These are phyloP conservation scores for Brachypalpus laphriformis DNA, from an alignment of 2,888 invertebrate genomes.

Conservation along the genomic window DNA sequence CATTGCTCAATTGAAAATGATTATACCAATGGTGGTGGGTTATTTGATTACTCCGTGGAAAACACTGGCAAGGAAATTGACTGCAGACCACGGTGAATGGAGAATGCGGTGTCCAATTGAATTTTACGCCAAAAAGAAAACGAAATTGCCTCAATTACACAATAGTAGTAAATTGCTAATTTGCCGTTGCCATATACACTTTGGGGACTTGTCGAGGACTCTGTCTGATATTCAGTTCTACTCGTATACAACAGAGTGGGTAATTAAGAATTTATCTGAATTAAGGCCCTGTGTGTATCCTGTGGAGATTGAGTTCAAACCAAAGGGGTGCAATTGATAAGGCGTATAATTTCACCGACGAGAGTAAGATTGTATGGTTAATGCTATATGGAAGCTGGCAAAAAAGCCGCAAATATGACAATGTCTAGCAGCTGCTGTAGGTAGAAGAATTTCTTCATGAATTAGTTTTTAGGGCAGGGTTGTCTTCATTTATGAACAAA, in stretches of 20 bases:
- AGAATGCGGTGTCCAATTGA: slow-evolving; percentile 53
- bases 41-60: slow-evolving; percentile 59
- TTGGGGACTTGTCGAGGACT: slow-evolving; percentile 38
- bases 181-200: slow-evolving; percentile 19
- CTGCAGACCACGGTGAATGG: slow-evolving; percentile 8
- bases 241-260: slow-evolving; percentile 15
- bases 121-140: slow-evolving; percentile 60
- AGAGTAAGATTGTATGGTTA: too few relatives aligned
- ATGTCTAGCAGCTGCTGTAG: too few relatives aligned
- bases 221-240: slow-evolving; percentile 37
- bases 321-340: slow-evolving; percentile 2
- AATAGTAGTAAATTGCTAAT: slow-evolving; percentile 68
- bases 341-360: too few relatives aligned
- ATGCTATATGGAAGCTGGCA: too few relatives aligned
- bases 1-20: slow-evolving; percentile 65
- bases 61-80: slow-evolving; percentile 9
- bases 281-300: slow-evolving; percentile 4
- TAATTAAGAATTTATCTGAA: slow-evolving; percentile 58
- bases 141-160: slow-evolving; percentile 64
- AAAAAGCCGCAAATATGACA: too few relatives aligned
- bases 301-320: slow-evolving; percentile 22
- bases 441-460: too few relatives aligned
- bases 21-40: slow-evolving; percentile 26
- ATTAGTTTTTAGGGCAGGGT: too few relatives aligned
- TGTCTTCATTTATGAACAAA: too few relatives aligned